These are phyloP conservation scores for Sitodiplosis mosellana DNA, from an alignment of 1,140 invertebrate species.

Conservation along the genomic window DNA sequence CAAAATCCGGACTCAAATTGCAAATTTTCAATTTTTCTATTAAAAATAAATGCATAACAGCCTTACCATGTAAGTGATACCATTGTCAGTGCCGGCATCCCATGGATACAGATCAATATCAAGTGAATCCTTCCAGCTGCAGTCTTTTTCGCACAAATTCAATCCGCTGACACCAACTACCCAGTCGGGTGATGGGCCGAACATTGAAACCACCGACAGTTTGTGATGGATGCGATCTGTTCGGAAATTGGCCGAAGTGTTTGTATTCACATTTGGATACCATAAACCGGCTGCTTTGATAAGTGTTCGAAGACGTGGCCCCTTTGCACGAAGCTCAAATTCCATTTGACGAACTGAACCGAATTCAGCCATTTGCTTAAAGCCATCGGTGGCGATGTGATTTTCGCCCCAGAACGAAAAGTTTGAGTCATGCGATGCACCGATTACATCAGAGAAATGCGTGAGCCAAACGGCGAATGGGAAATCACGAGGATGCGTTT, in stretches of 20 bases:
- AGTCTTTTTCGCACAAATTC: conserved; percentile 75
- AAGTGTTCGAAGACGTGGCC: conserved; percentile 68
- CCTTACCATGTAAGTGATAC: conserved; percentile 73
- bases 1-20: no score
- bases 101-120: conserved; percentile 78
- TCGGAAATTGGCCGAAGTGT: conserved; percentile 66
- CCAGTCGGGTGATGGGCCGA: conserved; percentile 91
- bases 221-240: conserved; percentile 78
- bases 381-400: conserved; percentile 73
- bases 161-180: conserved; percentile 75
- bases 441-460: conserved; percentile 96
- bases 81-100: conserved; percentile 88
- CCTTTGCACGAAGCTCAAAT: conserved; percentile 67
- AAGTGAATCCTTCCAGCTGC: conserved; percentile 65
- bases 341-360: conserved; percentile 84
- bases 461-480: conserved; percentile 77
- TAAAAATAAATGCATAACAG: background rate
- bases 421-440: conserved; percentile 77
- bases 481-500: conserved; percentile 94
- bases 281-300: conserved; percentile 88
- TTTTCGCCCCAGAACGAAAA: conserved; percentile 92
- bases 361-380: conserved; percentile 44
- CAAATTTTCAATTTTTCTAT: no score
- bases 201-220: conserved; percentile 86
- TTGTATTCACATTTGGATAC: conserved; percentile 81